Base-by-base conservation (phyloP, 2,888 invertebrate genomes). In the Parnassius glacialis region DNA sequence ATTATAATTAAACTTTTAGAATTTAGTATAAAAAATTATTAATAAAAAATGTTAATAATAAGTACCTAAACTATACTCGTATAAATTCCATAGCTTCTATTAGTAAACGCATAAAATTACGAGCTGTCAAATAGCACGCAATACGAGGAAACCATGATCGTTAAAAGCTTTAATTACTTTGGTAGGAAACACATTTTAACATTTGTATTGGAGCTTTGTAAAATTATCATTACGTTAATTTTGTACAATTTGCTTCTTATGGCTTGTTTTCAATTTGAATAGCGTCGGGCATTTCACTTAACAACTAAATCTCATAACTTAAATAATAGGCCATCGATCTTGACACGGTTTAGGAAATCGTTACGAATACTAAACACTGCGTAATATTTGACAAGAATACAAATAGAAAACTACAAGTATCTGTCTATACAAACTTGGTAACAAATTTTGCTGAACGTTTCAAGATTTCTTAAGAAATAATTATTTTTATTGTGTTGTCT, bases 341-440 rank as follows among this genome's bases (percentile, higher is more conserved):
- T 90, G 87, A 89, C 89, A 90, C 79, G 76, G 77, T 87, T 90
- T 74, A 70, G 76, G 77, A 83, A 83, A 84, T 80, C 77, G 81
- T 74, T 81, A 75, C 76, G 82, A 86, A 88, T 86, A 81, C 84
- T 79, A 85, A 86, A 65, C 79, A 72, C 78, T 78, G 73, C 74
- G 80, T 79, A 79, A 79, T 74, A 79, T 75, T 76, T 69, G 72
- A 74, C 75, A 69, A 78, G 79, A 84, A 82, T 83, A 80, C 79
- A 72, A 86, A 85, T 81, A 76, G 81, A 82, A 84, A 82, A 78
- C 68, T 72, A 62, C 57, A 65, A 68, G 72, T 71, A 34, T 25
- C 34, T 34, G 1, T 71, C 71, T 66, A 51, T 73, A 65, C 12
- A 52, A 34, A 7, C 34, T 9, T 9, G 41, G 9, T n/a, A 73